A percentile compares a stretch with the other conserved stretches of the same genome.
phyloP scores from a whole-genome alignment of 2,888 invertebrate species.

The Ferdinandea cuprea region DNA sequence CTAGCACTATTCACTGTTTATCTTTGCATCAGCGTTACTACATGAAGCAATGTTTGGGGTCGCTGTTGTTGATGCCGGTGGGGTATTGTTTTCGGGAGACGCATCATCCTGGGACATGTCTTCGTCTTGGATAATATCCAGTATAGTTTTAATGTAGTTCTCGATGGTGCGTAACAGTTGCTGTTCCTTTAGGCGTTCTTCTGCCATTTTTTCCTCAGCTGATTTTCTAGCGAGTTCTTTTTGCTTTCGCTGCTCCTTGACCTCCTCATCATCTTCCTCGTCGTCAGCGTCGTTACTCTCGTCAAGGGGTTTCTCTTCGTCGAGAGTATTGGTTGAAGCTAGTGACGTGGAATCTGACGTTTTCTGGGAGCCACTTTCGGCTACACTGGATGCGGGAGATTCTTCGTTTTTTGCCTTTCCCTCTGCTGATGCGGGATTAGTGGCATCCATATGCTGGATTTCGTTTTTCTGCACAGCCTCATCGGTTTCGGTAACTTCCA shows the following conservation, averaged over 20 bases:
- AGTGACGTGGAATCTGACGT: constrained; percentile 41
- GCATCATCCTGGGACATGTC: constrained; percentile 75
- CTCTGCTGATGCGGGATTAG: constrained; percentile 77
- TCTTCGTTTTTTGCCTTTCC: constrained; percentile 75
- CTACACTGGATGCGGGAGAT: constrained; percentile 38
- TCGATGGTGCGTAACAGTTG: constrained; percentile 81
- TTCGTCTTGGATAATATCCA: constrained; percentile 81
- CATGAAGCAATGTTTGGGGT: constrained; percentile 54
- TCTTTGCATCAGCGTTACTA: constrained; percentile 51
- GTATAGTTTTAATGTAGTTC: constrained; percentile 81
- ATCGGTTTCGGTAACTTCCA: constrained; percentile 55
- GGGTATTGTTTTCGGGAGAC: constrained; percentile 57
- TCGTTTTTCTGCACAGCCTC: constrained; percentile 37
- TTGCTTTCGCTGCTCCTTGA: constrained; percentile 60
- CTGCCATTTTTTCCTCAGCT: constrained; percentile 79
- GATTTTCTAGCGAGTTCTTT: constrained; percentile 62
- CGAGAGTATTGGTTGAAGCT: constrained; percentile 42
- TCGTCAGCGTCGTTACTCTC: constrained; percentile 77
- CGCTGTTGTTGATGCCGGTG: constrained; percentile 60
- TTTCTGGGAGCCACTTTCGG: constrained; percentile 25
- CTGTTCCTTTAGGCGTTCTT: constrained; percentile 81
- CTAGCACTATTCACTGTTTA: constrained; percentile 56
- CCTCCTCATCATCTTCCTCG: constrained; percentile 75
- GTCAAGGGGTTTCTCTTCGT: constrained; percentile 73
- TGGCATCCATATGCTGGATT: constrained; percentile 16